Percentiles rank a stretch among this genome's conserved stretches.
Conservation (phyloP, 2,113 vertebrate genomes). For the Lutjanus erythropterus region DNA sequence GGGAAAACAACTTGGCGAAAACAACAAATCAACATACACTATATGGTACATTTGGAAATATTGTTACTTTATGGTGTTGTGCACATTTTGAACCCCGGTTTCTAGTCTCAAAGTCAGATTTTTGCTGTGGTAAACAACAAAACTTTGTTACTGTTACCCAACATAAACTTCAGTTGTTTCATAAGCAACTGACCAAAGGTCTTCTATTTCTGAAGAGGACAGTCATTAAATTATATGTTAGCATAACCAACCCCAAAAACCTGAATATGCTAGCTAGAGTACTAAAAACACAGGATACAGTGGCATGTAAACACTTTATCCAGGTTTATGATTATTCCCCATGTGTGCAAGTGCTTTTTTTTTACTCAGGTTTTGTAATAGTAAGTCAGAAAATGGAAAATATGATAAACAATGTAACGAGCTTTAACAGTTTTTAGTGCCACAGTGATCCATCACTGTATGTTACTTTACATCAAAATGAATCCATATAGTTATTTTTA, state of each 20-base stretch:
- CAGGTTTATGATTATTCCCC: not conserved
- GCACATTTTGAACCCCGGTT: not conserved
- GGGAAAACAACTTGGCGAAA: constrained; percentile 2
- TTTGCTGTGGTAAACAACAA: not conserved
- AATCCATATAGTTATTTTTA: not conserved
- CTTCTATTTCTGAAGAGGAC: not conserved
- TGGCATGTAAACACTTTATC: not conserved
- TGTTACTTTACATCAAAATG: not conserved
- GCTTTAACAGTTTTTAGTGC: not conserved
- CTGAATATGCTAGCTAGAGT: no score
- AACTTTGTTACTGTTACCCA: not conserved
- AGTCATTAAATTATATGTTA: not conserved
- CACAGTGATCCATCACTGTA: not conserved
- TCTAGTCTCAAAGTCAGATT: not conserved
- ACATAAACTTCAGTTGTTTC: not conserved
- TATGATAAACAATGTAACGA: not conserved
- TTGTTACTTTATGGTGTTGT: not conserved
- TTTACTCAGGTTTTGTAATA: not conserved
- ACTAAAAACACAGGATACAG: not conserved
- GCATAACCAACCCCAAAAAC: not conserved
- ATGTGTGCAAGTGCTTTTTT: not conserved
- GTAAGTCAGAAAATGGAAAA: not conserved
- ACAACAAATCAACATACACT: not conserved
- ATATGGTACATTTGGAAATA: not conserved
- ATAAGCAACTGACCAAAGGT: not conserved